Conservation (phyloP, 2,888 invertebrate genomes). For the Frankliniella fusca region DNA sequence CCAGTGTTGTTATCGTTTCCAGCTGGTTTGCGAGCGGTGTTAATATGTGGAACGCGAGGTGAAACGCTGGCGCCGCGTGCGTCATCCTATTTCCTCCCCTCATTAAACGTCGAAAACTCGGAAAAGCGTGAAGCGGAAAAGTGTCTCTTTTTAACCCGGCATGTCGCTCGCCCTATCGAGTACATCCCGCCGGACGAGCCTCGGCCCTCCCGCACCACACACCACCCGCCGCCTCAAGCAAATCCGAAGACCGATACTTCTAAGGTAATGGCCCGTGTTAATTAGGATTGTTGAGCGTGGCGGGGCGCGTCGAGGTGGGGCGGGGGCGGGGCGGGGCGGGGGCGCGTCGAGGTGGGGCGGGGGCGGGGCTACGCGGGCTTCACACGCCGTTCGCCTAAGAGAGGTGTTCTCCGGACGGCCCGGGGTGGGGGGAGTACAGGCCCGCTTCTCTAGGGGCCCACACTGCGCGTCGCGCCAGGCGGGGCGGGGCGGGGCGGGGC, state of each 20-base stretch:
- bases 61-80: too few relatives aligned
- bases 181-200: not conserved
- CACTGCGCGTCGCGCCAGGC: not conserved
- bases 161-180: too few relatives aligned
- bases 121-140: too few relatives aligned
- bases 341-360: too few relatives aligned
- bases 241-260: conserved; percentile 24
- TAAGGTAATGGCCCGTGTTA: not conserved
- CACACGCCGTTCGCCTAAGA: not conserved
- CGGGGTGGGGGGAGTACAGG: not conserved
- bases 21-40: too few relatives aligned
- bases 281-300: conserved; percentile 17
- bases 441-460: not conserved
- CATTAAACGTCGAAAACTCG: too few relatives aligned
- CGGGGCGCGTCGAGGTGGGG: not conserved
- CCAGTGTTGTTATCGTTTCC: too few relatives aligned
- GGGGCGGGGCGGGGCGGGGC: not conserved
- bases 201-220: not conserved
- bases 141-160: too few relatives aligned
- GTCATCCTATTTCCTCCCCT: too few relatives aligned
- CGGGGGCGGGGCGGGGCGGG: not conserved
- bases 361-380: not conserved
- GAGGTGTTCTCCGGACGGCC: not conserved
- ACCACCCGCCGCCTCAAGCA: not conserved
- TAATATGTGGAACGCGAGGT: too few relatives aligned